A percentile compares a stretch with the other conserved stretches of the same genome.
These are phyloP conservation scores for Drosophila multiciliata DNA, from an alignment of 2,888 invertebrate species.

Conservation along the genomic window DNA sequence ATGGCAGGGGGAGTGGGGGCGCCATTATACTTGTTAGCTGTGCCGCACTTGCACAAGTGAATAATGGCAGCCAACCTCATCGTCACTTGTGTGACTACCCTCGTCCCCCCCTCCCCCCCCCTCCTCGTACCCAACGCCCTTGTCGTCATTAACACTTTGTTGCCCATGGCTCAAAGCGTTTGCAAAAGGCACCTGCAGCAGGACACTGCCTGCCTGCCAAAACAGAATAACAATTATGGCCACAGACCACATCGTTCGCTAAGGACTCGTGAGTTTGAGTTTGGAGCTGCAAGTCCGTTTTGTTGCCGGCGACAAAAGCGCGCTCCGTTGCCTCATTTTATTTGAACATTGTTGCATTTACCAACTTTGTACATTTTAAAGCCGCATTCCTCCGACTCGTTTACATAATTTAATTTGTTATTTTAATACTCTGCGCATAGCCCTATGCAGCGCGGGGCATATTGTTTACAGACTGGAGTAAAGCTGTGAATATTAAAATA, in stretches of 20 bases:
- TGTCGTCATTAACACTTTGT: constrained; percentile 73
- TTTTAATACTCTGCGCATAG: constrained; percentile 24
- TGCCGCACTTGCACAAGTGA: constrained; percentile 66
- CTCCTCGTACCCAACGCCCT: not conserved
- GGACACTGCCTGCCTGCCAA: constrained; percentile 1
- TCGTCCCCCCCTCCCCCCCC: not conserved
- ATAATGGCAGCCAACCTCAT: constrained; percentile 68
- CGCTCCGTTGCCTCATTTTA: constrained; percentile 3
- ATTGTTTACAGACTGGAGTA: not conserved
- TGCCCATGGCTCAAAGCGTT: constrained; percentile 66
- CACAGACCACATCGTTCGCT: constrained; percentile 53
- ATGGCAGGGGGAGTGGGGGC: not conserved
- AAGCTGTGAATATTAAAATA: not conserved
- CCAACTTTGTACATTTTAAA: constrained; percentile 31
- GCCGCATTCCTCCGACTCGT: constrained; percentile 14
- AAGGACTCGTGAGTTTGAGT: constrained; percentile 39
- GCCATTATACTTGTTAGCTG: constrained; percentile 62
- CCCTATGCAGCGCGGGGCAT: not conserved
- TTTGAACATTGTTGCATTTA: constrained; percentile 28
- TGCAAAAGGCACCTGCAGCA: constrained; percentile 12
- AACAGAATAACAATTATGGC: constrained; percentile 50
- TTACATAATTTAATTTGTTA: constrained; percentile 32
- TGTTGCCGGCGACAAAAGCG: constrained; percentile 25
- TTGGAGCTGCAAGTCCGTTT: constrained; percentile 6
- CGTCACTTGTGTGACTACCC: constrained; percentile 59